phyloP scores from a whole-genome alignment of 2,797 vertebrate genomes.

The Lacerta viridis region DNA sequence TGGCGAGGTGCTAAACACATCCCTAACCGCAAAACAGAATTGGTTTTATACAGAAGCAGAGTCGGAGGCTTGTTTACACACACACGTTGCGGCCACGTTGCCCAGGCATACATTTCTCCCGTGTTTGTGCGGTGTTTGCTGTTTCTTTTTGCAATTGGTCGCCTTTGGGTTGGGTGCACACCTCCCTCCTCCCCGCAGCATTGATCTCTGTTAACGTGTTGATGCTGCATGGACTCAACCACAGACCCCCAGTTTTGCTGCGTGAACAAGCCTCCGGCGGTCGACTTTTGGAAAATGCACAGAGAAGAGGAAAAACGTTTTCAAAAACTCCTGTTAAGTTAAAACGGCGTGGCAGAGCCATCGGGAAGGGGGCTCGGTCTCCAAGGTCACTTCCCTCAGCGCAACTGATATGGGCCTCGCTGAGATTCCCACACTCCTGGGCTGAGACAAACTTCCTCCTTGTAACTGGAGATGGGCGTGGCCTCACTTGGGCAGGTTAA shows the following conservation, averaged over 20 bases:
- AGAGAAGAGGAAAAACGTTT: constrained; percentile 8
- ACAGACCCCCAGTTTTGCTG: neutral
- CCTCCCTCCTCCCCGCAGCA: no score
- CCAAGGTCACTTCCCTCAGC: neutral
- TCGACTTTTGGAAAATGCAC: neutral
- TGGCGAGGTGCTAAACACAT: neutral
- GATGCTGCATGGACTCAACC: neutral
- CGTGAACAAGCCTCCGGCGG: constrained; percentile 4
- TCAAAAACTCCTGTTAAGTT: neutral
- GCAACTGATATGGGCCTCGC: neutral
- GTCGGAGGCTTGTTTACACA: neutral
- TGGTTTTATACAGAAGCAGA: neutral
- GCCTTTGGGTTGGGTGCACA: neutral
- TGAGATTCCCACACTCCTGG: neutral
- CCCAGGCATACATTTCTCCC: no score
- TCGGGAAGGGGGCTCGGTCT: neutral
- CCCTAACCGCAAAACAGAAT: constrained; percentile 24
- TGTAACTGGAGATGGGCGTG: no score
- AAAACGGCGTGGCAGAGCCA: neutral
- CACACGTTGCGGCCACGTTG: neutral
- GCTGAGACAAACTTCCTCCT: no score
- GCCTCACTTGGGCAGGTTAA: no score
- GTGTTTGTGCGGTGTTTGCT: fast-evolving
- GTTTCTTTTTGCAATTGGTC: no score
- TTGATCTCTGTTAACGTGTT: no score